Base-by-base conservation (phyloP, 2,888 invertebrate species). In the Tipula helvola region DNA sequence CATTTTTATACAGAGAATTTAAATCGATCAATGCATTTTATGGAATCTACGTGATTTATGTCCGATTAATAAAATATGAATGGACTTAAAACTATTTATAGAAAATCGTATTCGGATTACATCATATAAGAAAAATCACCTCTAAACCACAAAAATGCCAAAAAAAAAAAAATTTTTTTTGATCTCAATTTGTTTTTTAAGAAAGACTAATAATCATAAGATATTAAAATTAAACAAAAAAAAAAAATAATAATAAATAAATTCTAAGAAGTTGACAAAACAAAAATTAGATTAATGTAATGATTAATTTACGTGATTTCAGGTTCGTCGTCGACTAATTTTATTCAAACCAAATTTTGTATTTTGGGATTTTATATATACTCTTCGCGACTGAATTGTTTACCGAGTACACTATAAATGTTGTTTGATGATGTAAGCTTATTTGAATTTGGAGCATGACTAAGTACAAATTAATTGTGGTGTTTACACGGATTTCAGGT, bases 241-340 rank as follows among this genome's bases (percentile, higher is more conserved):
- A 71, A 71, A 39, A 39, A 39, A 39, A 39, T 39, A 7, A 1
- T 7, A 39, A 71, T 12, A 28, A 28, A 28, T 28, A 28, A 28
- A 28, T 71, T 71, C 71, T 28, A 28, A 71, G 71, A 71, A 71
- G 71, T 71, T 71, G 71, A 71, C 71, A 71, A 71, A 71, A 71
- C 18, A 71, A 71, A 71, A 28, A 71, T 71, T 71, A 71, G 71
- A 71, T 71, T 71, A 71, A 71, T 71, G 71, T 71, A 71, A 71
- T 71, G 71, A 71, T 71, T 71, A 71, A 71, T 71, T 71, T 71
- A 71, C 71, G 71, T 71, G 71, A 71, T 71, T 71, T 71, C 71
- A 71, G 71, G 71, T 71, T 71, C 71, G 71, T 71, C 71, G 71
- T 28, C 28, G 8, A 28, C 28, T 71, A 71, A 71, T 71, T 71